These are phyloP conservation scores for Electrona antarctica DNA, from an alignment of 2,113 vertebrate species.

Conservation along the genomic window DNA sequence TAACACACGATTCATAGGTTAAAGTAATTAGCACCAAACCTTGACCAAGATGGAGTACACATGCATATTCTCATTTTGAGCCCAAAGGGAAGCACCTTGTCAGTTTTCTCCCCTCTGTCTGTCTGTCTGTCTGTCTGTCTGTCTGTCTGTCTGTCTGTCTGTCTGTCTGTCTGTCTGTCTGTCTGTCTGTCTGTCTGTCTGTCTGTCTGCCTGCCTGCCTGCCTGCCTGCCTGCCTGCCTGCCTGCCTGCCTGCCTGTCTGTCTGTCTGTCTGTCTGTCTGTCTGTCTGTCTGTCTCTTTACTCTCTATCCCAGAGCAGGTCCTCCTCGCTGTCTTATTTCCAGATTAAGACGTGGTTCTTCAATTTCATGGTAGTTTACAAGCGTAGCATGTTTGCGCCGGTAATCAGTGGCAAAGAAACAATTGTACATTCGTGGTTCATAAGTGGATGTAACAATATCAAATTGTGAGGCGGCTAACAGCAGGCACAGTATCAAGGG, in stretches of 20 bases:
- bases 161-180: background rate
- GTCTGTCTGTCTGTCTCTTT: background rate
- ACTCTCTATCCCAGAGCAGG: background rate
- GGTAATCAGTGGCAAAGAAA: slow-evolving; percentile 63
- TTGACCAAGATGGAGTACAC: slow-evolving; percentile 44
- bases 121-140: background rate
- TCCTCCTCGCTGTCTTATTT: slow-evolving; percentile 26
- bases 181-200: background rate
- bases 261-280: background rate
- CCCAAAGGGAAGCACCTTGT: slow-evolving; percentile 7
- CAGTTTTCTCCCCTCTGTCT: background rate
- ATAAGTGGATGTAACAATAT: slow-evolving; percentile 54
- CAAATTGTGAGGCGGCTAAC: slow-evolving; percentile 36
- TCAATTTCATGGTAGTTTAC: slow-evolving; percentile 69
- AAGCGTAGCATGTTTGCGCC: slow-evolving; percentile 44
- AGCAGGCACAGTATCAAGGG: slow-evolving; percentile 24
- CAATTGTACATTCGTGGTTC: slow-evolving; percentile 40
- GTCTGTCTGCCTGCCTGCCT: no score
- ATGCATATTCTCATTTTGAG: slow-evolving; percentile 33
- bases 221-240: no score
- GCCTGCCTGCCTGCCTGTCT: no score
- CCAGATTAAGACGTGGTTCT: slow-evolving; percentile 43
- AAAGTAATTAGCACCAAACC: slow-evolving; percentile 48
- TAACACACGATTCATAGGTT: slow-evolving; percentile 35
- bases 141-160: background rate